phyloP scores from a whole-genome alignment of 2,888 invertebrate species.

The Cheilosia grossa region DNA sequence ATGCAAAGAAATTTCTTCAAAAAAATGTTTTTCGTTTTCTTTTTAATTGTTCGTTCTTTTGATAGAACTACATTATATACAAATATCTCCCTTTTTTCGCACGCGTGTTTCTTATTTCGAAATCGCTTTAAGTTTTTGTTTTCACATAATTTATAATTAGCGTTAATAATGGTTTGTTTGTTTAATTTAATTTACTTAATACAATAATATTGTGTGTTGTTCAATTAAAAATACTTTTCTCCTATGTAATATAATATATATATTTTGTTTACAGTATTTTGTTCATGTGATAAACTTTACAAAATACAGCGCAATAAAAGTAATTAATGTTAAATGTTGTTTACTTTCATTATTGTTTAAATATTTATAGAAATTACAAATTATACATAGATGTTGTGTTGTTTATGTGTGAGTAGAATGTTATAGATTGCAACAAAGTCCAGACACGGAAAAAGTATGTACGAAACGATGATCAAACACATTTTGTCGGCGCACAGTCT shows the following conservation, averaged over 20 bases:
- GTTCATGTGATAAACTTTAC: conserved; percentile 50
- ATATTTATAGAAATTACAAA: conserved; percentile 47
- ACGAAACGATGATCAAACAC: not conserved
- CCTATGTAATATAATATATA: conserved; percentile 51
- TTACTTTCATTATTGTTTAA: conserved; percentile 16
- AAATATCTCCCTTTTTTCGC: conserved; percentile 47
- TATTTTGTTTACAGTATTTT: conserved; percentile 31
- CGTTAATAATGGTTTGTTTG: conserved; percentile 35
- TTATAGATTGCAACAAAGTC: conserved; percentile 48
- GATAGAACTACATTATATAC: conserved; percentile 65
- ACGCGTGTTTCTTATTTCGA: conserved; percentile 25
- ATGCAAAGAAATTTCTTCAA: conserved; percentile 55
- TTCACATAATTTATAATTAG: conserved; percentile 66
- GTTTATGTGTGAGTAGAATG: conserved; percentile 31
- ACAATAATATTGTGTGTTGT: conserved; percentile 68
- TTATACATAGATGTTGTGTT: conserved; percentile 42
- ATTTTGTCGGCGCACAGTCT: conserved; percentile 13
- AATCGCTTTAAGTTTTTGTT: conserved; percentile 24
- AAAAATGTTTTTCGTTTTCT: conserved; percentile 63
- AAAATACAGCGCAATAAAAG: conserved; percentile 63
- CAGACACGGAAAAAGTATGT: conserved; percentile 16
- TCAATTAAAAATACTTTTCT: conserved; percentile 69
- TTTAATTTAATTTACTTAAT: conserved; percentile 74
- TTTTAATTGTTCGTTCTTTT: conserved; percentile 65
- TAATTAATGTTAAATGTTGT: conserved; percentile 37